These are phyloP conservation scores for Spodoptera litura DNA, from an alignment of 1,140 invertebrate species.

Conservation along the genomic window DNA sequence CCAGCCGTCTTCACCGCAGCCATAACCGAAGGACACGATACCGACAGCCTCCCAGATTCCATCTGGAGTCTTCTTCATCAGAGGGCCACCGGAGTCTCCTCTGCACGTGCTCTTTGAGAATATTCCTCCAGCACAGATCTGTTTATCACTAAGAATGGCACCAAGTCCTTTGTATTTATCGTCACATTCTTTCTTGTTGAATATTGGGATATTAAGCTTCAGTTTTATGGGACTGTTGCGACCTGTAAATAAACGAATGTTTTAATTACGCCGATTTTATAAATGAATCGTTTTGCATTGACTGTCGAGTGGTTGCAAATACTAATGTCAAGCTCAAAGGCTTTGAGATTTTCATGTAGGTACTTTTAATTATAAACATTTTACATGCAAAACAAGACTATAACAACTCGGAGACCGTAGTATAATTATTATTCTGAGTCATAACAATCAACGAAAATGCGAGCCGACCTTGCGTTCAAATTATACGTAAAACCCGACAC, in stretches of 20 bases:
- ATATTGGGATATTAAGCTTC: slow-evolving; percentile 86
- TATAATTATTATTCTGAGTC: too few species aligned
- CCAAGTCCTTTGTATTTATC: slow-evolving; percentile 82
- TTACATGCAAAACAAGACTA: too few species aligned
- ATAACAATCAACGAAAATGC: too few species aligned
- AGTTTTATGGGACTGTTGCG: slow-evolving; percentile 86
- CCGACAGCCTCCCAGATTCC: slow-evolving; percentile 86
- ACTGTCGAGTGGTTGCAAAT: too few species aligned
- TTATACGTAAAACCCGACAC: slow-evolving; percentile 16
- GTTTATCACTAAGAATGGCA: slow-evolving; percentile 81
- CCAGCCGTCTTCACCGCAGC: slow-evolving; percentile 89
- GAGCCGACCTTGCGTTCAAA: slow-evolving; percentile 12
- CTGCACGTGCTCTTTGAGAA: slow-evolving; percentile 89
- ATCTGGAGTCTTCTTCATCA: slow-evolving; percentile 86
- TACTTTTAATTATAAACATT: too few species aligned
- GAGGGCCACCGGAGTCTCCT: slow-evolving; percentile 92
- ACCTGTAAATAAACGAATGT: slow-evolving; percentile 61
- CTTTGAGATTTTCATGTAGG: too few species aligned
- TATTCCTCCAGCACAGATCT: slow-evolving; percentile 89
- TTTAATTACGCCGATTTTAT: neutral
- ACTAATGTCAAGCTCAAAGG: too few species aligned
- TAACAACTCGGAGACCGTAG: too few species aligned
- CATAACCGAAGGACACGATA: slow-evolving; percentile 90
- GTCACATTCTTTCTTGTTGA: slow-evolving; percentile 81
- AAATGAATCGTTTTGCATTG: too few species aligned